Base-by-base conservation (phyloP, 2,888 invertebrate species). In the Kryphioiulus occultus region DNA sequence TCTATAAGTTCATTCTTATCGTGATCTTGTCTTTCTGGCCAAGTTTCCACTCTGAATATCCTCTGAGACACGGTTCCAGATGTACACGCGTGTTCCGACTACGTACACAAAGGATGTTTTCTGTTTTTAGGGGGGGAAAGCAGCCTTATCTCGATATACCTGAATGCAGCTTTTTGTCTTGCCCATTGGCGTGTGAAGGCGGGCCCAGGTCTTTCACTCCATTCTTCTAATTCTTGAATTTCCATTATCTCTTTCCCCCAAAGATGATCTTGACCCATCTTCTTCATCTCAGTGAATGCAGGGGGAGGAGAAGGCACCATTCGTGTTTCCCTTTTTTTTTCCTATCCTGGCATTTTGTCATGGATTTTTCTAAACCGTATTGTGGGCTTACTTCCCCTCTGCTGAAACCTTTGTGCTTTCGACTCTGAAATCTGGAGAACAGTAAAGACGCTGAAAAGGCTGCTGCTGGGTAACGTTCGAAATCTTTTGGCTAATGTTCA, bases 191-290 rank as follows among this genome's bases (percentile, higher is more conserved):
- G 78, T 78, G 78, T 15, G 30, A 30, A 30, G 30, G 9, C 30
- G 12, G 15, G 30, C 78, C 4, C 30, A 12, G 15, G 1, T 30
- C 17, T 78, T 78, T 68, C 22, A 26, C 78, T 10, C 26, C 30
- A 78, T 78, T 30, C 30, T 78, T 78, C 78, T 78, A 78, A 78
- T 78, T 78, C 78, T 78, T 78, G 78, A 78, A 78, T 78, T 26
- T 78, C 78, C 30, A 78, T 78, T 30, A 30, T 78, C 78, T 30
- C 22, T 53, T 26, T 68, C 68, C 10, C 26, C 12, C 68, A 22
- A 68, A 26, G 68, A 78, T 78, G 30, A 78, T 30, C 78, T 78
- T 78, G 30, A 17, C 30, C 78, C 78, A 78, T 78, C 78, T 12
- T 68, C 68, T 68, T 68, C 68, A 26, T 68, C 68, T 26, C 10